Evolutionary conservation across 2,113 vertebrate species (phyloP).

Genomic region (Setophaga coronata): DNA sequence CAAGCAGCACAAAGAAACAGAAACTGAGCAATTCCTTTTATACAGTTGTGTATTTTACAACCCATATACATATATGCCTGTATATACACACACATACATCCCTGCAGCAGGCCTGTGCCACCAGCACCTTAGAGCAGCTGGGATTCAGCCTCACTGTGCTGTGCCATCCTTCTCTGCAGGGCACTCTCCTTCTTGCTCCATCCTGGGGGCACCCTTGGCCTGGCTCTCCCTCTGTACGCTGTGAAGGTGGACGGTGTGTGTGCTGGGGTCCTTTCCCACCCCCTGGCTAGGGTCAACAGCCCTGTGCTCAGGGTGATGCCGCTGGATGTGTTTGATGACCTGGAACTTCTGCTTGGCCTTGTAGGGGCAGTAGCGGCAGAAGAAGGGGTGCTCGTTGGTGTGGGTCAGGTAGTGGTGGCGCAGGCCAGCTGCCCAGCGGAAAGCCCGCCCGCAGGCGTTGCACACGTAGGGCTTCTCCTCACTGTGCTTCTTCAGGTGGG

Average conservation of each 20-base stretch:
- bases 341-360: slow-evolving; percentile 96
- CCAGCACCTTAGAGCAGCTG: rapidly evolving
- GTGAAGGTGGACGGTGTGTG: slow-evolving; percentile 75
- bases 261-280: slow-evolving; percentile 83
- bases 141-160: neutral
- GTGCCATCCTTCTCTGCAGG: neutral
- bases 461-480: slow-evolving; percentile 88
- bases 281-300: slow-evolving; percentile 76
- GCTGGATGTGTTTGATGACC: slow-evolving; percentile 87
- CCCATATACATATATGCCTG: slow-evolving; percentile 40
- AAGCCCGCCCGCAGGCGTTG: slow-evolving; percentile 84
- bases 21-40: slow-evolving; percentile 20
- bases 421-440: slow-evolving; percentile 94
- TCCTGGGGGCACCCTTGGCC: neutral
- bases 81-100: neutral
- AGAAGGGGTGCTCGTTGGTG: slow-evolving; percentile 90
- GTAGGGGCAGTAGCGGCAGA: slow-evolving; percentile 90
- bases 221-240: slow-evolving; percentile 73
- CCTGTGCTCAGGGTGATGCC: slow-evolving; percentile 81
- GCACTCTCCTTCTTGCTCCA: neutral
- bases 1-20: neutral
- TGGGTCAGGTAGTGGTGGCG: slow-evolving; percentile 94
- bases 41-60: slow-evolving; percentile 50
- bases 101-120: neutral
- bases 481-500: slow-evolving; percentile 92